Evolutionary conservation across 2,113 vertebrate genomes (phyloP).

Genomic region (Actinemys pallida): DNA sequence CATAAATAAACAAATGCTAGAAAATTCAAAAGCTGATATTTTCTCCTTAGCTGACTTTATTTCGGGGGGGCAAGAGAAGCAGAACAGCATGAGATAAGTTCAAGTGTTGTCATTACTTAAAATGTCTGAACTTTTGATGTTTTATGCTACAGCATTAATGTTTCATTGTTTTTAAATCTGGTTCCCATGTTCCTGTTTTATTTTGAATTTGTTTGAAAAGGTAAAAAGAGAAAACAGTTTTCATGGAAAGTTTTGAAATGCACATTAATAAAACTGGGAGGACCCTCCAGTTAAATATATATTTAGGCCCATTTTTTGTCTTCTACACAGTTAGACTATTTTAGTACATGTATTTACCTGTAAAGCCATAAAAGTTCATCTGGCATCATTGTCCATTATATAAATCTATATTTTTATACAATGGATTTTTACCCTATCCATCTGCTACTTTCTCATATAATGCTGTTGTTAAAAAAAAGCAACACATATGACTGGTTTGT

Average conservation of each 20-base stretch:
- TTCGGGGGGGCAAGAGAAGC: background rate
- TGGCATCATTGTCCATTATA: conserved; percentile 25
- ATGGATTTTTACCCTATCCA: conserved; percentile 6
- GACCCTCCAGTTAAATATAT: conserved; percentile 32
- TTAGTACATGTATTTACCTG: conserved; percentile 45
- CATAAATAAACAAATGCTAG: conserved; percentile 11
- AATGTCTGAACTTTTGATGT: conserved; percentile 3
- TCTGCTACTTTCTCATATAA: conserved; percentile 39
- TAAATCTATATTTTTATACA: conserved; percentile 21
- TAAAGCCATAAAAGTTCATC: conserved; percentile 2
- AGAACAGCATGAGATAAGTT: background rate
- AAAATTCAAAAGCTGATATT: background rate
- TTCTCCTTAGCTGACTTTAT: conserved; percentile 22
- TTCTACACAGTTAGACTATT: conserved; percentile 43
- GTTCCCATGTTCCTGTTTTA: conserved; percentile 4
- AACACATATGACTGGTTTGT: background rate
- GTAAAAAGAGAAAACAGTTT: conserved; percentile 55
- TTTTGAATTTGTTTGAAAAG: conserved; percentile 44
- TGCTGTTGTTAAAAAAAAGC: conserved; percentile 22
- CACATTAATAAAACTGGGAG: conserved; percentile 50
- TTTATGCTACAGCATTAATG: conserved; percentile 15
- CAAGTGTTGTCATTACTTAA: background rate
- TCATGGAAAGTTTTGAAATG: conserved; percentile 61
- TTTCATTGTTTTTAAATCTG: conserved; percentile 49
- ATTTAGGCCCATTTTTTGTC: conserved; percentile 44